Evolutionary conservation across 2,113 vertebrate genomes (phyloP).

Genomic region (Xenus cinereus): DNA sequence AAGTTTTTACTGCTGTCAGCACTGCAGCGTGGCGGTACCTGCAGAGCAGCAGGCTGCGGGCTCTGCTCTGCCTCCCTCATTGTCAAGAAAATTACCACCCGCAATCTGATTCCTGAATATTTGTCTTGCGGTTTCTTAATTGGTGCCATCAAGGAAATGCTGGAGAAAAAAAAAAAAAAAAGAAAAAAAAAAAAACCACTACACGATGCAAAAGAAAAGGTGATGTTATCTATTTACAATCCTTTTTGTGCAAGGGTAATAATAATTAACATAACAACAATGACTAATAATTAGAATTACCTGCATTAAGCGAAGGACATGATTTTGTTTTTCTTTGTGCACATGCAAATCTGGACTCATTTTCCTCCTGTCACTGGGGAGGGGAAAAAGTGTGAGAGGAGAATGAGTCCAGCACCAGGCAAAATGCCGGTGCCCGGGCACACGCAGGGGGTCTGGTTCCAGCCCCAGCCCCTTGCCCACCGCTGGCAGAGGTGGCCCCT

Average conservation of each 20-base stretch:
- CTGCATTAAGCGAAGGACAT: not conserved
- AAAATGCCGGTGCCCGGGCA: not conserved
- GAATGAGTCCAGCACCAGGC: not conserved
- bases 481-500: not conserved
- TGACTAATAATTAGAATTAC: conserved; percentile 19
- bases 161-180: not conserved
- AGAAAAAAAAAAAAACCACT: not conserved
- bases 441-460: not conserved
- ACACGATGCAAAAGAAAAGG: not conserved
- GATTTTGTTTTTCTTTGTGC: conserved; percentile 1
- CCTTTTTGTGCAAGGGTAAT: conserved; percentile 14
- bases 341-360: not conserved
- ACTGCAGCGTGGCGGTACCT: conserved; percentile 62
- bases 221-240: conserved; percentile 32
- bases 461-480: not conserved
- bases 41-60: conserved; percentile 65
- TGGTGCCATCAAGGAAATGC: conserved; percentile 46
- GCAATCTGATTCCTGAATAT: conserved; percentile 41
- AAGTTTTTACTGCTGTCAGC: conserved; percentile 69
- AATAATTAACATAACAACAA: conserved; percentile 10
- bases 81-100: conserved; percentile 58
- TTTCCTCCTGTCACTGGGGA: not conserved
- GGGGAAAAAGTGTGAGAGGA: not conserved
- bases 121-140: conserved; percentile 55
- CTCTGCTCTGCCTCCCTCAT: conserved; percentile 26